These are phyloP conservation scores for Athalia rosae DNA, from an alignment of 2,888 invertebrate species.

Conservation along the genomic window DNA sequence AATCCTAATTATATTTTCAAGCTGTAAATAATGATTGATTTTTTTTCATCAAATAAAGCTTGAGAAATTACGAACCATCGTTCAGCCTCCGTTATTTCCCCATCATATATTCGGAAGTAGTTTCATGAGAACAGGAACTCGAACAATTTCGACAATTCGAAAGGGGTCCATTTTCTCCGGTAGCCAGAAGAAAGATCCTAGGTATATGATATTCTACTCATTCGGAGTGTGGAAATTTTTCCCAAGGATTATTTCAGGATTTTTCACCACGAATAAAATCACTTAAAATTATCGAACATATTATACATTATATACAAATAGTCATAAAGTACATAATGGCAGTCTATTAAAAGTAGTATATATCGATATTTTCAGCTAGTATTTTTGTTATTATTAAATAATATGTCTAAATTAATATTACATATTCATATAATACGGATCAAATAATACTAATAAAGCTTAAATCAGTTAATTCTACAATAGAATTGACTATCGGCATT, in stretches of 20 bases:
- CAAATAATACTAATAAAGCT: slow-evolving; percentile 41
- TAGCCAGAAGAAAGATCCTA: too few species aligned
- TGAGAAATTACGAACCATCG: background rate
- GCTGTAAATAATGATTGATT: slow-evolving; percentile 20
- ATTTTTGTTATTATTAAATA: slow-evolving; percentile 21
- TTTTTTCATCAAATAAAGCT: slow-evolving; percentile 30
- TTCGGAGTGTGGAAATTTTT: too few species aligned
- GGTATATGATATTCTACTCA: too few species aligned
- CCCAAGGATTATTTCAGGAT: too few species aligned
- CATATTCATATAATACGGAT: slow-evolving; percentile 18
- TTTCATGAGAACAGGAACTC: too few species aligned
- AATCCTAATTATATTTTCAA: slow-evolving; percentile 31
- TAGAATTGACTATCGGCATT: slow-evolving; percentile 12
- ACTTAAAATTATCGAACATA: background rate
- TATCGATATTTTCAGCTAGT: slow-evolving; percentile 16
- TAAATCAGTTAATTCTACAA: slow-evolving; percentile 16
- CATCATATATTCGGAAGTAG: too few species aligned
- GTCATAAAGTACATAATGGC: slow-evolving; percentile 25
- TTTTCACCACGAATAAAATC: too few species aligned
- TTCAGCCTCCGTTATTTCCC: too few species aligned
- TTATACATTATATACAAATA: slow-evolving; percentile 37
- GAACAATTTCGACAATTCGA: too few species aligned
- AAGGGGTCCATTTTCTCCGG: too few species aligned
- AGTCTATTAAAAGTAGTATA: slow-evolving; percentile 17
- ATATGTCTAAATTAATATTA: slow-evolving; percentile 1